phyloP scores from a whole-genome alignment of 2,888 invertebrate species.

The Epinotia demarniana region DNA sequence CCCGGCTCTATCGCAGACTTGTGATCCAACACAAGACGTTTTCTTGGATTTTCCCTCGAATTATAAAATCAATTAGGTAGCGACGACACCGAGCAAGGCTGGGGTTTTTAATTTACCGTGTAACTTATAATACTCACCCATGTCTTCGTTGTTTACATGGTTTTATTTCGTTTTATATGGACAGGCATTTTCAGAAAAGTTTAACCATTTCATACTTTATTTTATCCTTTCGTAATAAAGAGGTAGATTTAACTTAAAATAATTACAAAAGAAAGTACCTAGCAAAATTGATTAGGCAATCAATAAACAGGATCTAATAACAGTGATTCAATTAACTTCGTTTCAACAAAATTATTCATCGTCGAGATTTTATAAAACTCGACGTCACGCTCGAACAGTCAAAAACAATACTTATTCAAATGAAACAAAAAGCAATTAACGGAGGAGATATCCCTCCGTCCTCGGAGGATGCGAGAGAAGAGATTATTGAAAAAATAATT shows the following conservation, averaged over 20 bases:
- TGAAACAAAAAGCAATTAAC: slow-evolving; percentile 85
- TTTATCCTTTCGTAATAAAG: background rate
- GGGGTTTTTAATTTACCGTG: slow-evolving; percentile 23
- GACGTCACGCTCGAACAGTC: slow-evolving; percentile 77
- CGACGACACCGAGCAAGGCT: slow-evolving; percentile 51
- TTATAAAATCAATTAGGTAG: slow-evolving; percentile 78
- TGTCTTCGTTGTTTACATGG: background rate
- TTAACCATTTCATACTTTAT: background rate
- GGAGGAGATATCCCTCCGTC: slow-evolving; percentile 80
- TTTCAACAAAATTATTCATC: slow-evolving; percentile 77
- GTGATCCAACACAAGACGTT: slow-evolving; percentile 67
- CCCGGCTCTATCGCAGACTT: slow-evolving; percentile 61
- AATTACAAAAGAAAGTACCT: slow-evolving; percentile 26
- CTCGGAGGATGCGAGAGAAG: slow-evolving; percentile 78
- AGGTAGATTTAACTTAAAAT: slow-evolving; percentile 19
- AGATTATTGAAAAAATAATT: slow-evolving; percentile 85
- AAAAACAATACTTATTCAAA: slow-evolving; percentile 85
- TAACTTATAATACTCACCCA: slow-evolving; percentile 6
- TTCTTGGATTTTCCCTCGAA: slow-evolving; percentile 66
- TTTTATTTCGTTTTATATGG: background rate
- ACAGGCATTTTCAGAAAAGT: background rate
- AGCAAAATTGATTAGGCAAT: slow-evolving; percentile 39
- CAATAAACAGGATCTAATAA: slow-evolving; percentile 62
- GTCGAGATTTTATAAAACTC: slow-evolving; percentile 76
- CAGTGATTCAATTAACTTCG: slow-evolving; percentile 69